Percentiles rank a stretch among this genome's conserved stretches.
These are phyloP conservation scores for Corythornis vintsioides DNA, from an alignment of 2,113 vertebrate genomes.

Conservation along the genomic window DNA sequence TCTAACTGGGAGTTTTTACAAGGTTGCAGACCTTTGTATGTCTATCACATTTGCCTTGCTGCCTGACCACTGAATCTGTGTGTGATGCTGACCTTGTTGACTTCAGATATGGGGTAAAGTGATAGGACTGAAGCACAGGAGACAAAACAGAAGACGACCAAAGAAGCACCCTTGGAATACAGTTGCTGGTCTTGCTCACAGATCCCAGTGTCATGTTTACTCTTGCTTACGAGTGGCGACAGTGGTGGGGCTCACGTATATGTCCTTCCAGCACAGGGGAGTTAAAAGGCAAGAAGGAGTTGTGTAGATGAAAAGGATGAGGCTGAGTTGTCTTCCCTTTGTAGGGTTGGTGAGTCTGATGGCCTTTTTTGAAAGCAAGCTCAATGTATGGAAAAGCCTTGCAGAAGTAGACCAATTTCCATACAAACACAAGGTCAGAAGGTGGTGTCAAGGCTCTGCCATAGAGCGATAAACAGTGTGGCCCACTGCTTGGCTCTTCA, in stretches of 20 bases:
- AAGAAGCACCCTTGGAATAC: not conserved
- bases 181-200: not conserved
- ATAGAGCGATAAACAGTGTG: rapidly evolving
- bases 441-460: not conserved
- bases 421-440: rapidly evolving
- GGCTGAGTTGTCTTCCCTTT: not conserved
- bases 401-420: not conserved
- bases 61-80: not conserved
- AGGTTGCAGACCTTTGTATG: not conserved
- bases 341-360: not conserved
- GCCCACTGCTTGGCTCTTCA: not conserved
- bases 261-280: not conserved
- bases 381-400: not conserved
- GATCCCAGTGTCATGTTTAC: not conserved
- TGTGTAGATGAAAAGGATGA: not conserved
- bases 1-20: not conserved
- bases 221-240: not conserved
- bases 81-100: not conserved
- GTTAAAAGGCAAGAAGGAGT: not conserved
- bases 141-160: not conserved
- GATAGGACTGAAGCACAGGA: not conserved
- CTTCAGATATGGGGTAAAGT: not conserved
- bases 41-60: not conserved
- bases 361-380: not conserved
- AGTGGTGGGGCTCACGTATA: rapidly evolving